Evolutionary conservation across 2,888 invertebrate genomes (phyloP).

Genomic region (Mactromeris polynyma): DNA sequence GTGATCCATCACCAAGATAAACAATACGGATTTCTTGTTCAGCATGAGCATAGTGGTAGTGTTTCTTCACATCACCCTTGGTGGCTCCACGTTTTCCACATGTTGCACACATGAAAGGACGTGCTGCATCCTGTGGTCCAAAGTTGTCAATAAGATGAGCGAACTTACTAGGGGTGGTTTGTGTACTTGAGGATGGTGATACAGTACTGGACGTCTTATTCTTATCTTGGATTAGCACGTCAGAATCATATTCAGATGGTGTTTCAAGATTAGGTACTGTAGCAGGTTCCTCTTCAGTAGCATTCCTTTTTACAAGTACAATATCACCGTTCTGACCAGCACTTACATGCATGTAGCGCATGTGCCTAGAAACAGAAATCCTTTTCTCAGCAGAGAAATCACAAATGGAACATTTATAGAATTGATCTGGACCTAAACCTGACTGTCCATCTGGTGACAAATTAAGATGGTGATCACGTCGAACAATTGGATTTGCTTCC

Average conservation of each 20-base stretch:
- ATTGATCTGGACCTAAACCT: conserved; percentile 41
- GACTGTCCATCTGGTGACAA: conserved; percentile 44
- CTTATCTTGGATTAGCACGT: neutral
- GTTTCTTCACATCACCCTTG: conserved; percentile 82
- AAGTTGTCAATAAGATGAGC: conserved; percentile 37
- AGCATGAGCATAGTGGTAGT: conserved; percentile 83
- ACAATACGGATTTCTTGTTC: conserved; percentile 79
- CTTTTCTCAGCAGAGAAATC: conserved; percentile 97
- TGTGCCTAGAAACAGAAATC: conserved; percentile 98
- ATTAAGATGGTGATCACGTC: conserved; percentile 80
- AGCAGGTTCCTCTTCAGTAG: neutral
- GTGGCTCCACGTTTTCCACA: conserved; percentile 80
- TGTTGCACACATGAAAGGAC: conserved; percentile 81
- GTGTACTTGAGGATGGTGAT: neutral
- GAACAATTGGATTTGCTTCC: conserved; percentile 75
- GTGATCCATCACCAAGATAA: conserved; percentile 76
- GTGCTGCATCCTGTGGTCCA: conserved; percentile 54
- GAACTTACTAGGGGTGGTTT: conserved; percentile 21
- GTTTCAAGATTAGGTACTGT: neutral
- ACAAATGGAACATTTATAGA: conserved; percentile 97
- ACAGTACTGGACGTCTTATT: neutral
- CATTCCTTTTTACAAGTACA: conserved; percentile 53
- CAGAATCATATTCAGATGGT: neutral
- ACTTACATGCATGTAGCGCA: conserved; percentile 89
- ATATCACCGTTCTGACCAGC: conserved; percentile 74